Conservation (phyloP, 1,140 invertebrate species). For the Drosophila bifasciata region DNA sequence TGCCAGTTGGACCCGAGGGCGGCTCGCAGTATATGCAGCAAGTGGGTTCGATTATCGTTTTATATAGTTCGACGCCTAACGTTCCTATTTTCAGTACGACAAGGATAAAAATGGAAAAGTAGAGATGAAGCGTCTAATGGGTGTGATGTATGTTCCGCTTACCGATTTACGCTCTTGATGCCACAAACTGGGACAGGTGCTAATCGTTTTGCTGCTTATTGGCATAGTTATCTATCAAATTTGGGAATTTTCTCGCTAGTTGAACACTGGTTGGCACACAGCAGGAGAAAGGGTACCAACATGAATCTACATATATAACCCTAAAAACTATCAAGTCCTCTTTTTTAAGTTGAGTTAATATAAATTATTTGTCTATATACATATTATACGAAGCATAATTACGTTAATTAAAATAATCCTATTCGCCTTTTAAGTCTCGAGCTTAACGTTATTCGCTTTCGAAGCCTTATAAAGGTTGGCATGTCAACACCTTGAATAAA, state of each 20-base stretch:
- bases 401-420: too few species aligned
- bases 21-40: slow-evolving; percentile 93
- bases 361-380: too few species aligned
- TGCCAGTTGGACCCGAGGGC: slow-evolving; percentile 94
- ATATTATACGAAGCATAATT: too few species aligned
- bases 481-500: too few species aligned
- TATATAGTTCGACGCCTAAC: too few species aligned
- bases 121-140: slow-evolving; percentile 93
- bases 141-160: slow-evolving; percentile 98
- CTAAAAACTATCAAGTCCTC: too few species aligned
- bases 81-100: slow-evolving; percentile 88
- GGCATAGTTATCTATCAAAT: slow-evolving; percentile 37
- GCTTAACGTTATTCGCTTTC: too few species aligned
- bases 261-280: slow-evolving; percentile 6
- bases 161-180: slow-evolving; percentile 88
- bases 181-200: slow-evolving; percentile 11
- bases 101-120: slow-evolving; percentile 93
- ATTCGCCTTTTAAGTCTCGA: too few species aligned
- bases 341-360: too few species aligned
- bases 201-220: slow-evolving; percentile 44
- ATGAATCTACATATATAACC: neutral
- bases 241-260: slow-evolving; percentile 38
- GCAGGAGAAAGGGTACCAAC: neutral
- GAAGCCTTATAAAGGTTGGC: too few species aligned
- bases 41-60: slow-evolving; percentile 64